Conservation (phyloP, 2,113 vertebrate genomes). For the Phoenicopterus ruber region DNA sequence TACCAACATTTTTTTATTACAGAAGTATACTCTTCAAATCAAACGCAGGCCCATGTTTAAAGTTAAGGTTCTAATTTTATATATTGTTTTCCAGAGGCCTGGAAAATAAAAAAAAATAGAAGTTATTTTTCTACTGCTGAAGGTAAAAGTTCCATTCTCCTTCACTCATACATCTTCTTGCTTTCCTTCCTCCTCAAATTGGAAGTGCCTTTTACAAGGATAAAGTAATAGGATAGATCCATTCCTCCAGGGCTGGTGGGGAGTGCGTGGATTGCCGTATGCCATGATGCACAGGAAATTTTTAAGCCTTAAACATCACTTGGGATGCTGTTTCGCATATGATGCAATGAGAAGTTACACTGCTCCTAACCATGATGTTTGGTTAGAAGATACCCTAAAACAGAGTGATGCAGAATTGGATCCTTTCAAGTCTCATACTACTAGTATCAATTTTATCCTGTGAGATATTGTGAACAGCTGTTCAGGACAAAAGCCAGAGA, state of each 20-base stretch:
- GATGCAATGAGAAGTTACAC: background rate
- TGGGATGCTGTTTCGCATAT: background rate
- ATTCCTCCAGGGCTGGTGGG: background rate
- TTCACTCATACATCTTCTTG: background rate
- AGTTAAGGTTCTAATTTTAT: background rate
- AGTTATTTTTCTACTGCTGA: background rate
- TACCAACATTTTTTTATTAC: background rate
- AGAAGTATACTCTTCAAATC: background rate
- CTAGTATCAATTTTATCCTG: background rate
- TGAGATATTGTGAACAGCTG: background rate
- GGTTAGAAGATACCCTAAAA: background rate
- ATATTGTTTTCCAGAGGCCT: background rate
- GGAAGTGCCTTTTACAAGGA: background rate
- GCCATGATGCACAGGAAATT: background rate
- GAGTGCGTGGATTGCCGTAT: fast-evolving
- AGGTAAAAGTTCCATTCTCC: background rate
- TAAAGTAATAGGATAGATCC: background rate
- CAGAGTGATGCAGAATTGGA: background rate
- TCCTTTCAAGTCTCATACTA: background rate
- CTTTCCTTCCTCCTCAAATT: background rate
- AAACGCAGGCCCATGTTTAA: background rate
- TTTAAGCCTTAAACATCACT: background rate
- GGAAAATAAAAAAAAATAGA: background rate
- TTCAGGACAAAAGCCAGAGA: background rate
- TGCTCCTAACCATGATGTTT: background rate